Evolutionary conservation across 92 coral and sea anemone genomes (phyloP), one percentile per base, ranked within the genome.

Genomic region (Anthopleura xanthogrammica): DNA sequence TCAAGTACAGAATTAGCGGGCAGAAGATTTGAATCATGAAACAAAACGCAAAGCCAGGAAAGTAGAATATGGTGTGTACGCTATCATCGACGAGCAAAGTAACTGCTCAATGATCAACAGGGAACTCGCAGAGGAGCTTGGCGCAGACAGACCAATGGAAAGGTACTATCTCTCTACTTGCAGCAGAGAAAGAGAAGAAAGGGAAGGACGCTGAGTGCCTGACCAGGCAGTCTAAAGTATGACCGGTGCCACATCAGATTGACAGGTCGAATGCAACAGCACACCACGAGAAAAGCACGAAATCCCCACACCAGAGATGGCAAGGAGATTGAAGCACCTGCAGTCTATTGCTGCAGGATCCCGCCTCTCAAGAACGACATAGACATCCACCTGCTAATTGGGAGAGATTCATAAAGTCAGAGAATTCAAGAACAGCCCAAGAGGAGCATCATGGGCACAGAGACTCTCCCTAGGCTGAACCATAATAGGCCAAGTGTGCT

Each of bases 81-180:
- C 80, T 5, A 72, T 83, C 22, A 39, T 83, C 3, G 86, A 83
- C 60, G 86, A 83, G 3, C 86, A 83, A 39, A 83, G 86, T 50
- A 83, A 83, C 41, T 14, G 66, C 19, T 83, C 79, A 16, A 75
- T 87, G 23, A 77, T 87, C 0, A 82, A 78, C 39, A 82, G 65
- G 48, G 86, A 86, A 16, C 80, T 81, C 7, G 86, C 89, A 9
- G 89, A 87, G n/a, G 70, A 23, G 6, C 87, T 87, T 19, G 90
- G 83, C 6, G 83, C 72, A 17, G 83, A 82, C 66, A 79, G 78
- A 52, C 83, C 83, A 55, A 23, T 58, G 72, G 86, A 82, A 64
- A 77, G 42, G 81, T 87, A 87, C 54, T 82, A 87, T 83, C 79
- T 87, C 36, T 82, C 90, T 0, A 87, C 90, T 46, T 87, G 90